Percentiles rank a stretch among this genome's conserved stretches.
Evolutionary conservation across 2,888 invertebrate species (phyloP).

Genomic region (Galerucella pusilla): DNA sequence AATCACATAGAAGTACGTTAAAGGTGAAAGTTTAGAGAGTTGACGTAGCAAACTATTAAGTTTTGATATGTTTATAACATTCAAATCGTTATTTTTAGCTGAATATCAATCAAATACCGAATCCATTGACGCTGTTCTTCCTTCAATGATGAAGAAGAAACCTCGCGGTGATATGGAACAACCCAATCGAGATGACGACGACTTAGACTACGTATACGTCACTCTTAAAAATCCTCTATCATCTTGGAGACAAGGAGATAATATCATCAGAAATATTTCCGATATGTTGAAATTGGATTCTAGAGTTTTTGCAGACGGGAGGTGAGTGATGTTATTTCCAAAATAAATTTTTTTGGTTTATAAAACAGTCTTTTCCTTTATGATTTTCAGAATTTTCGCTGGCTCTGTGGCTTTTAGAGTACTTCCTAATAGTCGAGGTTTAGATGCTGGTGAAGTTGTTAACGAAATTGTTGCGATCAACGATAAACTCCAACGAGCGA

Average conservation of each 20-base stretch:
- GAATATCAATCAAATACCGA: slow-evolving; percentile 12
- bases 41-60: too few species aligned
- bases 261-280: slow-evolving; percentile 76
- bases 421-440: slow-evolving; percentile 72
- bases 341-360: neutral
- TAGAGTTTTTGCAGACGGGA: slow-evolving; percentile 72
- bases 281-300: slow-evolving; percentile 76
- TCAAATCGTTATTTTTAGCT: slow-evolving; percentile 4
- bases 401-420: slow-evolving; percentile 85
- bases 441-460: slow-evolving; percentile 76
- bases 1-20: too few species aligned
- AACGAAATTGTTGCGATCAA: slow-evolving; percentile 73
- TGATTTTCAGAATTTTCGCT: slow-evolving; percentile 74
- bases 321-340: slow-evolving; percentile 65
- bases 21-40: too few species aligned
- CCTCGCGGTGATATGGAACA: slow-evolving; percentile 56
- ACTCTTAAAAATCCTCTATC: slow-evolving; percentile 77
- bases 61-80: too few species aligned
- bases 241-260: slow-evolving; percentile 79
- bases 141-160: slow-evolving; percentile 63
- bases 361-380: slow-evolving; percentile 12
- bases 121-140: slow-evolving; percentile 41
- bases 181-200: slow-evolving; percentile 61
- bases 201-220: slow-evolving; percentile 83
- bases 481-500: slow-evolving; percentile 72